Evolutionary conservation across 2,797 vertebrate species (phyloP), one percentile per base, ranked within the genome.

Genomic region (Neopelma chrysocephalum): DNA sequence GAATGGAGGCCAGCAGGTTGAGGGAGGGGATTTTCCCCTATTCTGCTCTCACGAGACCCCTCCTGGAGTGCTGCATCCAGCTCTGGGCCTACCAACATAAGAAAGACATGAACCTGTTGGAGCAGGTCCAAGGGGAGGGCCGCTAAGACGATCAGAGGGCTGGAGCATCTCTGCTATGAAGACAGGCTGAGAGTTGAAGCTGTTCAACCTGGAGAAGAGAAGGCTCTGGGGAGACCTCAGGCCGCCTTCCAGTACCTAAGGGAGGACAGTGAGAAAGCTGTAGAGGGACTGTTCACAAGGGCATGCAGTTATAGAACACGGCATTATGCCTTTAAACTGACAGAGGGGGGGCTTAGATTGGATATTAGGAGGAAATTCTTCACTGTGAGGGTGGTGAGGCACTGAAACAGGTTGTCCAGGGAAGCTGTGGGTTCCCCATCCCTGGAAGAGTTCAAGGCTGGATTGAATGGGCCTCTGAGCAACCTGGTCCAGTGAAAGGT

Each of bases 101-200:
- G 40, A 43, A 61, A 27, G 16, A 80, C 42, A 19, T 15, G 61
- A 14, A 32, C 13, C 6, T 72, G 45, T 60, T 15, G 60, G 17
- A 54, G 34, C 2, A 0, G 34, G 5, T 47, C 34, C 60, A n/a
- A 48, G 54, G 18, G 53, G 0, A 21, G 34, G 26, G 26, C 11
- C 31, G 23, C 0, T 0, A 47, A 12, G 40, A 32, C 42, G 11
- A 42, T 66, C 13, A 60, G 19, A 25, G 47, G 0, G 0, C 32
- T 68, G 75, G 42, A 68, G 10, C 16, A 38, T 18, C 40, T 36
- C 54, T 48, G 54, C 19, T 17, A 0, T 25, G 6, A 29, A 23
- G 15, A 47, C 31, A 42, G 31, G 10, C 23, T 61, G 68, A 48
- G 47, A 43, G 15, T 12, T 56, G 47, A 0, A 0, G 16, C 23